phyloP scores from a whole-genome alignment of 2,888 invertebrate species.

The Lasioglossum marginatum region DNA sequence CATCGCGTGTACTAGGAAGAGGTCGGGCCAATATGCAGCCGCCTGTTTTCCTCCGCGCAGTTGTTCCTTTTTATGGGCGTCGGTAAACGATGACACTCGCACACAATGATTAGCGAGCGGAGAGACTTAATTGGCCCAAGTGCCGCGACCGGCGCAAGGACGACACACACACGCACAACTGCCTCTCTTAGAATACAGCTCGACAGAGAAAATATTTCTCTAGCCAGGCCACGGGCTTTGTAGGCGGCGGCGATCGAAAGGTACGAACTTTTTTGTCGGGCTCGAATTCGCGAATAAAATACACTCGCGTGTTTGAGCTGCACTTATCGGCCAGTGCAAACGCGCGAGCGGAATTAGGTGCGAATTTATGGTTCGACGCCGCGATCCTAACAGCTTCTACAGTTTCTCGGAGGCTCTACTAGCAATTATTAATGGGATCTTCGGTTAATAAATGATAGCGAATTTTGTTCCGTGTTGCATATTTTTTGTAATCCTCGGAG shows the following conservation, averaged over 20 bases:
- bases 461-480: neutral
- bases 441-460: neutral
- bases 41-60: conserved; percentile 36
- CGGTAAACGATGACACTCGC: conserved; percentile 48
- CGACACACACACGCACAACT: neutral
- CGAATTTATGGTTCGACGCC: conserved; percentile 30
- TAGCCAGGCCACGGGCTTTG: neutral
- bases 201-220: conserved; percentile 38
- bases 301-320: neutral
- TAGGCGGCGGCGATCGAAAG: neutral
- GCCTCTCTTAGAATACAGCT: conserved; percentile 2
- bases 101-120: conserved; percentile 72
- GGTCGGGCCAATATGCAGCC: neutral
- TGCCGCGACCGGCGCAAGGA: conserved; percentile 63
- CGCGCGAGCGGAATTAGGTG: conserved; percentile 11
- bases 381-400: neutral
- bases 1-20: neutral
- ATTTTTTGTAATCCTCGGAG: neutral
- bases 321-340: conserved; percentile 55
- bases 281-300: neutral
- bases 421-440: neutral
- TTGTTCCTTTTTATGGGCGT: conserved; percentile 52
- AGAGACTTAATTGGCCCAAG: conserved; percentile 76
- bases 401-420: neutral
- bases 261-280: neutral